phyloP scores from a whole-genome alignment of 2,113 vertebrate species.

The Erpornis zantholeuca region DNA sequence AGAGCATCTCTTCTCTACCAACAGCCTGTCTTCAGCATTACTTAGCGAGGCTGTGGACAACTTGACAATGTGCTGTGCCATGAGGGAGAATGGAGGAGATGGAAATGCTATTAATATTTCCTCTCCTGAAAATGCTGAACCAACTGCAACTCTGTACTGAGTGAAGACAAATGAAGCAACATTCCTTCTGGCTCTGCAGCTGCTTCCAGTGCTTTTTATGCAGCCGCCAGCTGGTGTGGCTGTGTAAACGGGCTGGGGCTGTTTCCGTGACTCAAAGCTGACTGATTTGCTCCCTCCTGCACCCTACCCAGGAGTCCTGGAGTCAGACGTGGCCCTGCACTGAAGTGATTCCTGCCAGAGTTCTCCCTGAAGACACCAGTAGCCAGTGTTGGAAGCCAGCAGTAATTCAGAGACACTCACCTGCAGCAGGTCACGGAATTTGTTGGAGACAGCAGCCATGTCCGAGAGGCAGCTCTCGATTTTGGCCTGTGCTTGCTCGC shows the following conservation, averaged over 20 bases:
- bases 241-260: neutral
- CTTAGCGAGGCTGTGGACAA: neutral
- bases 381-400: neutral
- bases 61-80: neutral
- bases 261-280: neutral
- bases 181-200: slow-evolving; percentile 19
- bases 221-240: neutral
- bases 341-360: neutral
- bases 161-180: neutral
- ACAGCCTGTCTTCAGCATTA: neutral
- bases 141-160: neutral
- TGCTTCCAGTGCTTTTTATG: neutral
- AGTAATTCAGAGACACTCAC: slow-evolving; percentile 61
- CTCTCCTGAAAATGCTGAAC: neutral
- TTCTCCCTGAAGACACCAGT: neutral
- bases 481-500: slow-evolving; percentile 89
- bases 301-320: neutral
- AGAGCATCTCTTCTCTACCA: neutral
- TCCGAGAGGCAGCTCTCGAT: slow-evolving; percentile 96
- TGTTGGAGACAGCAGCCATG: slow-evolving; percentile 88
- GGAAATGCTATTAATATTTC: neutral
- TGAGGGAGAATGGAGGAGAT: neutral
- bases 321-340: neutral
- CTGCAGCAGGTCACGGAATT: slow-evolving; percentile 95
- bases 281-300: neutral